phyloP scores from a whole-genome alignment of 2,113 vertebrate species.

The Serilophus lunatus region DNA sequence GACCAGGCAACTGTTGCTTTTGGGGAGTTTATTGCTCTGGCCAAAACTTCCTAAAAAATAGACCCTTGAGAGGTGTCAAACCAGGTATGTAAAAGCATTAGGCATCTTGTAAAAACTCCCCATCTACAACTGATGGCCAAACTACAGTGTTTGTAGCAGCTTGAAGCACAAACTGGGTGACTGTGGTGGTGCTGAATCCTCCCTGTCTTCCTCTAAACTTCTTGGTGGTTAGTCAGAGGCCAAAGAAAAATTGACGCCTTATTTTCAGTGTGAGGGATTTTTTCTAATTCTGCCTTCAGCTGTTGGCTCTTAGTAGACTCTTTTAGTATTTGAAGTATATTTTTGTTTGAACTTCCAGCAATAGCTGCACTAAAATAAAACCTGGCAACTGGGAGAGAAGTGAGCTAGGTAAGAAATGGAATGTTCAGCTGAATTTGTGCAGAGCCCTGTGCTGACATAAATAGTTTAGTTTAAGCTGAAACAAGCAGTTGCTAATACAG shows the following conservation, averaged over 20 bases:
- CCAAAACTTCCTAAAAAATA: background rate
- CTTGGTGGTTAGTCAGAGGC: background rate
- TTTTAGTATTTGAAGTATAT: conserved; percentile 38
- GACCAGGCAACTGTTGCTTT: background rate
- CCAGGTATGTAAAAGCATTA: background rate
- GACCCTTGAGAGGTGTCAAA: background rate
- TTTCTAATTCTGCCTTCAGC: conserved; percentile 41
- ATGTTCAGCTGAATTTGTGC: background rate
- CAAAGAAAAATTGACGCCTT: background rate
- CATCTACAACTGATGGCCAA: background rate
- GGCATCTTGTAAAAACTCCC: background rate
- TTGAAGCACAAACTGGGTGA: background rate
- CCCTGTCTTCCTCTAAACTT: background rate
- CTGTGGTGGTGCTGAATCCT: background rate
- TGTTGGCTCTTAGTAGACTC: conserved; percentile 13
- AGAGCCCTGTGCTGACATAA: background rate
- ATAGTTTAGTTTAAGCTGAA: background rate
- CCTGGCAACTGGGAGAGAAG: background rate
- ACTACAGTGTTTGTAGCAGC: background rate
- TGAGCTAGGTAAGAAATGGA: background rate
- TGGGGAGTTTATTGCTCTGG: background rate
- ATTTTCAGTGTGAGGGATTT: background rate
- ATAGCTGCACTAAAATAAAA: conserved; percentile 41
- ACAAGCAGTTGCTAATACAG: background rate
- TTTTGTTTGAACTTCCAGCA: conserved; percentile 31